Conservation (phyloP, 2,888 invertebrate genomes). For the Oxytorus armatus region DNA sequence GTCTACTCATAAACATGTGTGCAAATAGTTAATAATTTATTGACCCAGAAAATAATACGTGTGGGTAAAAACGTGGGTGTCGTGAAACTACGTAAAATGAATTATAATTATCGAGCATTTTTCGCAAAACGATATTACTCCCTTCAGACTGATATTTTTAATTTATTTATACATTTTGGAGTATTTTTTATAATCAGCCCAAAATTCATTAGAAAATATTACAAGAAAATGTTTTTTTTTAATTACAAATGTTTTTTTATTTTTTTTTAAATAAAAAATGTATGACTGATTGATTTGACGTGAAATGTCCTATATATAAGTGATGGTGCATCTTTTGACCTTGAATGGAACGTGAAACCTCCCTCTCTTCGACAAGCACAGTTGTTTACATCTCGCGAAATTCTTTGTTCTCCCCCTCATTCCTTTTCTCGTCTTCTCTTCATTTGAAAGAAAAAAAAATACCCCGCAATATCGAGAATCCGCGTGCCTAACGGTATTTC, state of each 20-base stretch:
- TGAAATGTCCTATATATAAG: constrained; percentile 8
- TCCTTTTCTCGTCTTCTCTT: background rate
- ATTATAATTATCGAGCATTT: constrained; percentile 3
- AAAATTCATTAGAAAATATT: no score
- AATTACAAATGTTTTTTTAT: background rate
- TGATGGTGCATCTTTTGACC: constrained; percentile 20
- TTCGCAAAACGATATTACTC: no score
- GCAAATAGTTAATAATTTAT: constrained; percentile 12
- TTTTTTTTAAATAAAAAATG: background rate
- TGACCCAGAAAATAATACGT: constrained; percentile 8
- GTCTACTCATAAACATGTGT: no score
- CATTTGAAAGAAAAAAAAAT: background rate
- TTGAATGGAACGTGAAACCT: constrained; percentile 29
- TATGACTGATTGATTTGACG: background rate
- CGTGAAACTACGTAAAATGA: constrained; percentile 8
- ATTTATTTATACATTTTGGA: no score
- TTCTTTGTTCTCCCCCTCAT: constrained; percentile 24
- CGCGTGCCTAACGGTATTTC: background rate
- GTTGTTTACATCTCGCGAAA: constrained; percentile 26
- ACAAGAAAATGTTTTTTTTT: background rate
- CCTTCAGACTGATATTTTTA: no score
- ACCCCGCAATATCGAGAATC: background rate
- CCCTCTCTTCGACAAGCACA: background rate
- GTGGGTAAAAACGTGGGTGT: background rate
- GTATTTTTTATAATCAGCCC: no score